Evolutionary conservation across 2,797 vertebrate species (phyloP), one percentile per base, ranked within the genome.

Genomic region (Helicolenus hilgendorfi): DNA sequence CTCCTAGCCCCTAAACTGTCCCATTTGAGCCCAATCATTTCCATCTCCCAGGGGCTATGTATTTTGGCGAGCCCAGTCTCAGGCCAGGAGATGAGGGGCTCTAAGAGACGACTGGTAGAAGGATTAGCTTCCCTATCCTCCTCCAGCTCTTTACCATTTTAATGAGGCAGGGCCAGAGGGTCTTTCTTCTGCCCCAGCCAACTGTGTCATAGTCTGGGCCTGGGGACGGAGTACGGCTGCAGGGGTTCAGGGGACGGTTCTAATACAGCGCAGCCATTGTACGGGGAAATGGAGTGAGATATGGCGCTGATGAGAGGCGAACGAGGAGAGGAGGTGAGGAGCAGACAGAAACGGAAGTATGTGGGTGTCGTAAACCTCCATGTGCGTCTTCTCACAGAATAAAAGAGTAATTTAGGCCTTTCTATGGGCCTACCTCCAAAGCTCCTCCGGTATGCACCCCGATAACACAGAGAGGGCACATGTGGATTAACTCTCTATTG

Each of bases 91-190:
- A 91, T 81, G 93, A 92, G 77, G 45, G 91, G 84, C 86, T 93
- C 85, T 14, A 76, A 86, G 77, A 92, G 71, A 77, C 76, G 81
- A 89, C 89, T 83, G 92, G 87, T 83, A 11, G 87, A 86, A 68
- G 93, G 95, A 96, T 96, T 95, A 96, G 84, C 91, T 77, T 85
- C 79, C 76, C 90, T 90, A 90, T 94, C 93, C 91, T 92, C 72
- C 88, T 88, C 59, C 85, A 95, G 89, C 93, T 96, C 92, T 95
- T 97, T 97, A 96, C 93, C 96, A 97, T 97, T 96, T 96, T 96
- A 96, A 97, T 96, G 94, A 96, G 94, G 82, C 90, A 81, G 84
- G 89, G 85, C 90, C 84, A 76, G 68, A 60, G 85, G 92, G 89
- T 91, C 93, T 95, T 95, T 95, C 91, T 95, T 95, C 92, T 80